phyloP scores from a whole-genome alignment of 2,888 invertebrate genomes.

The Monochamus alternatus region DNA sequence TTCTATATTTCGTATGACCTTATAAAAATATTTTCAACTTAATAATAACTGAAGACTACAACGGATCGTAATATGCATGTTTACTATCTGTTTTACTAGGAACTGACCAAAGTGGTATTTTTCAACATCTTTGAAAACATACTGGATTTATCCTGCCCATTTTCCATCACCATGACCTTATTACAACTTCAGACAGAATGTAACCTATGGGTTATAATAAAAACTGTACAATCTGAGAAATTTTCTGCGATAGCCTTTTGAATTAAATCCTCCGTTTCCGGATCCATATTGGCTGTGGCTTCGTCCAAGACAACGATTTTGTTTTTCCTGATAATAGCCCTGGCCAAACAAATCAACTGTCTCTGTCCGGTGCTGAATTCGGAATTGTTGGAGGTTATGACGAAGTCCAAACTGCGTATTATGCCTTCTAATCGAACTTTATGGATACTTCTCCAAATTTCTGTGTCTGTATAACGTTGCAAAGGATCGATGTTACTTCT shows the following conservation, averaged over 20 bases:
- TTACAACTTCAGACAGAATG: slow-evolving; percentile 76
- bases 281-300: slow-evolving; percentile 75
- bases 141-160: slow-evolving; percentile 66
- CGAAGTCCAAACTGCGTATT: slow-evolving; percentile 62
- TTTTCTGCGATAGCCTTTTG: slow-evolving; percentile 73
- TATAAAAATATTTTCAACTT: slow-evolving; percentile 1
- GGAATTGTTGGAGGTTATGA: slow-evolving; percentile 53
- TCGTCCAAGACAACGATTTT: slow-evolving; percentile 74
- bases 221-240: slow-evolving; percentile 73
- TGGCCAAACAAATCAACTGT: slow-evolving; percentile 74
- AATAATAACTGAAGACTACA: background rate
- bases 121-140: slow-evolving; percentile 58
- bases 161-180: slow-evolving; percentile 73
- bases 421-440: slow-evolving; percentile 67
- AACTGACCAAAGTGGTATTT: slow-evolving; percentile 28
- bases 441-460: slow-evolving; percentile 61
- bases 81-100: background rate
- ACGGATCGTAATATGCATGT: too few species aligned
- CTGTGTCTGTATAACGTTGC: slow-evolving; percentile 56
- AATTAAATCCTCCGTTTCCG: slow-evolving; percentile 72
- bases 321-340: slow-evolving; percentile 73
- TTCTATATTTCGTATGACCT: background rate
- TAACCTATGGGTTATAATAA: slow-evolving; percentile 70
- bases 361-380: slow-evolving; percentile 70
- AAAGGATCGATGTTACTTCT: slow-evolving; percentile 67